A percentile compares a stretch with the other conserved stretches of the same genome.
Conservation (phyloP, 2,888 invertebrate species). For the Chrysolina americana region DNA sequence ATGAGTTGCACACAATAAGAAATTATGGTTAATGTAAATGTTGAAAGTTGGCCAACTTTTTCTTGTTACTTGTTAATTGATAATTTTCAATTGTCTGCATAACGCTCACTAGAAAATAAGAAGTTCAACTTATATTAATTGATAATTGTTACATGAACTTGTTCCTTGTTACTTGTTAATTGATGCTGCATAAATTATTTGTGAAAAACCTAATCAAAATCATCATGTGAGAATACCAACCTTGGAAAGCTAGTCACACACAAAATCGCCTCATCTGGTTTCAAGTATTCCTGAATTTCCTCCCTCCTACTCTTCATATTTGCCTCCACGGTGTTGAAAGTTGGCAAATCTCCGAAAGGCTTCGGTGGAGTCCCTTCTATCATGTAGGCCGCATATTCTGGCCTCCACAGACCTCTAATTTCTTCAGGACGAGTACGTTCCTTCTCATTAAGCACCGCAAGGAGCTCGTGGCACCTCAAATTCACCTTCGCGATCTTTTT, state of each 20-base stretch:
- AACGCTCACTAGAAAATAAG: too few relatives aligned
- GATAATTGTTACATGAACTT: too few relatives aligned
- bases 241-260: conserved; percentile 95
- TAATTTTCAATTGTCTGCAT: too few relatives aligned
- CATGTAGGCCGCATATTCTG: conserved; percentile 99
- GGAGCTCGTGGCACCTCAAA: conserved; percentile 84
- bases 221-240: conserved; percentile 68
- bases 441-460: conserved; percentile 85
- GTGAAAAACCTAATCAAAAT: too few relatives aligned
- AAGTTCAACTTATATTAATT: too few relatives aligned
- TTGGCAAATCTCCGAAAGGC: conserved; percentile 91
- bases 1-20: too few relatives aligned
- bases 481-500: conserved; percentile 87
- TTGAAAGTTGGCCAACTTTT: too few relatives aligned
- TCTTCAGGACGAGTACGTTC: conserved; percentile 69
- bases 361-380: conserved; percentile 98
- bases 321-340: conserved; percentile 97
- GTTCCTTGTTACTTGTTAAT: too few relatives aligned
- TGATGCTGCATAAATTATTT: too few relatives aligned
- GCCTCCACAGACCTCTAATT: conserved; percentile 83
- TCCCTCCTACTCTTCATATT: conserved; percentile 94
- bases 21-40: too few relatives aligned
- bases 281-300: conserved; percentile 84
- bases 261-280: conserved; percentile 86
- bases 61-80: too few relatives aligned